Conservation (phyloP, 2,888 invertebrate species). For the Drosophila setosimentum region DNA sequence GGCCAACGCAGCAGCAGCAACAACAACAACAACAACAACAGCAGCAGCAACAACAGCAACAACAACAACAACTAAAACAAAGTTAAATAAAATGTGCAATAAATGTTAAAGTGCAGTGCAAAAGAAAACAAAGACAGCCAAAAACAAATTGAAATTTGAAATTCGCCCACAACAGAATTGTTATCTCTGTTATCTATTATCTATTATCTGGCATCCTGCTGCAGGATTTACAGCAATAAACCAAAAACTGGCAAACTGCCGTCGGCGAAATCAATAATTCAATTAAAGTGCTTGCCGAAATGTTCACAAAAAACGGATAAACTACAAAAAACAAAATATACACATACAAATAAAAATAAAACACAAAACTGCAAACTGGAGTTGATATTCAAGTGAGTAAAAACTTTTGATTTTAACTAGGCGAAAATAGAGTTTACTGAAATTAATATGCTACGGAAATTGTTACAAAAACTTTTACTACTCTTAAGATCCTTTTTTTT, state of each 20-base stretch:
- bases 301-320: slow-evolving; percentile 21
- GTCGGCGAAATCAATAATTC: slow-evolving; percentile 3
- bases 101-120: slow-evolving; percentile 35
- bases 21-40: slow-evolving; percentile 16
- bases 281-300: slow-evolving; percentile 16
- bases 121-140: slow-evolving; percentile 6
- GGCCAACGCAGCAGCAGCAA: slow-evolving; percentile 34
- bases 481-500: too few relatives aligned
- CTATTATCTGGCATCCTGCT: slow-evolving; percentile 24
- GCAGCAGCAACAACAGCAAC: slow-evolving; percentile 15
- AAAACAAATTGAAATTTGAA: background rate
- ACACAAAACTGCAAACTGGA: background rate
- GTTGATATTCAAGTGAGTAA: slow-evolving; percentile 23
- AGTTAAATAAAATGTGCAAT: slow-evolving; percentile 38
- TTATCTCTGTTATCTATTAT: background rate
- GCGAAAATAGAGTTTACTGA: too few relatives aligned
- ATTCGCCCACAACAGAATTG: background rate
- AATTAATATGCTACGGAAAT: background rate
- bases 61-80: slow-evolving; percentile 19
- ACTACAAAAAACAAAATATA: background rate
- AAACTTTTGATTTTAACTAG: accelerated
- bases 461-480: background rate
- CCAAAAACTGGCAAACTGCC: background rate
- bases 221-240: background rate
- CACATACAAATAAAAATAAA: background rate